Percentiles rank a stretch among this genome's conserved stretches.
These are phyloP conservation scores for Aythya baeri DNA, from an alignment of 2,113 vertebrate species.

Conservation along the genomic window DNA sequence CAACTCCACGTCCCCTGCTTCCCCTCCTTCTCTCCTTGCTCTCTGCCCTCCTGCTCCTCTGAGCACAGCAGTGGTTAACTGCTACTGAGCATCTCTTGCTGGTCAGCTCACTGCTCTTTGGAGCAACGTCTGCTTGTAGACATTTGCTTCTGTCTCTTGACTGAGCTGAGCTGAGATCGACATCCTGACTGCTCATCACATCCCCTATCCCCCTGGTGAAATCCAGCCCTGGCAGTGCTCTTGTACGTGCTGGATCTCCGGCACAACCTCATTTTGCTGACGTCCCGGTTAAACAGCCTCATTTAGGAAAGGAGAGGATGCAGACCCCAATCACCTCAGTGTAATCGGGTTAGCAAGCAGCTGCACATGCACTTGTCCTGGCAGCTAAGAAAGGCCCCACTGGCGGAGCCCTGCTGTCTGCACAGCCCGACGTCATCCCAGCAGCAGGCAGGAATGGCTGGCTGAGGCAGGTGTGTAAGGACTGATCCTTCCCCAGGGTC, in stretches of 20 bases:
- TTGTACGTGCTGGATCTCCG: not conserved
- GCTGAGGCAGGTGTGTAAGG: not conserved
- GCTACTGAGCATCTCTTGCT: not conserved
- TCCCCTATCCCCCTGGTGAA: not conserved
- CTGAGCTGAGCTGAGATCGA: not conserved
- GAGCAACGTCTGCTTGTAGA: not conserved
- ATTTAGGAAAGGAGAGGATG: not conserved
- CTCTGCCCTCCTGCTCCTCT: not conserved
- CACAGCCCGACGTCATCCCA: not conserved
- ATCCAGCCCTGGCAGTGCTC: not conserved
- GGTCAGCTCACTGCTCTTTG: not conserved
- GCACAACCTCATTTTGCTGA: not conserved
- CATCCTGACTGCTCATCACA: rapidly evolving
- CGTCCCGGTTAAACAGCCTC: not conserved
- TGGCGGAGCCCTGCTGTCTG: not conserved
- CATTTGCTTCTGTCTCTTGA: not conserved
- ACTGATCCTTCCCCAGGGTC: not conserved
- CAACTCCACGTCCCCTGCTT: rapidly evolving
- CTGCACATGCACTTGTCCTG: not conserved
- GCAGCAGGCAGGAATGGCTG: not conserved
- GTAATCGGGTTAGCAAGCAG: not conserved
- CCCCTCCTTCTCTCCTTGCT: not conserved
- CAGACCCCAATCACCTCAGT: not conserved
- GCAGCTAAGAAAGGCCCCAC: not conserved
- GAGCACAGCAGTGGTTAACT: not conserved